phyloP scores from a whole-genome alignment of 2,113 vertebrate genomes.

The Catharus fuscescens region DNA sequence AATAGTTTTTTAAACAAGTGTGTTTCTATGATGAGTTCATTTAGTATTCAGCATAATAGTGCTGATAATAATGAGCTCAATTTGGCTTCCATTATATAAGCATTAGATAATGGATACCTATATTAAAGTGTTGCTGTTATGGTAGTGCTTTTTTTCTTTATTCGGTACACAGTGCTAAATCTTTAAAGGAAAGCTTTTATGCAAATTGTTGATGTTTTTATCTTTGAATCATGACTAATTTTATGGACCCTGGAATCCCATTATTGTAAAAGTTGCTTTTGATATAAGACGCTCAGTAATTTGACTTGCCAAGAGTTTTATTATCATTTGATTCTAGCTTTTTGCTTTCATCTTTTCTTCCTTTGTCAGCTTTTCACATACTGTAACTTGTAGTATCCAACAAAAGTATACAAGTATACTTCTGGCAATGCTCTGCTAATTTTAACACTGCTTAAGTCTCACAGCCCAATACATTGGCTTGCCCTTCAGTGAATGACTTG shows the following conservation, averaged over 20 bases:
- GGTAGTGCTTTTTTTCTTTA: slow-evolving; percentile 60
- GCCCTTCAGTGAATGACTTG: background rate
- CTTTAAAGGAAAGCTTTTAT: slow-evolving; percentile 74
- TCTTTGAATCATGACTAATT: slow-evolving; percentile 59
- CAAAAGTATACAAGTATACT: background rate
- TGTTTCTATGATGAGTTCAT: slow-evolving; percentile 70
- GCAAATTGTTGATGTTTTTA: slow-evolving; percentile 72
- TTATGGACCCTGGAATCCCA: slow-evolving; percentile 58
- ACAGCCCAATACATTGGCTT: background rate
- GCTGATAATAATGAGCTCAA: slow-evolving; percentile 75
- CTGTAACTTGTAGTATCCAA: background rate
- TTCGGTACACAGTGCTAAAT: slow-evolving; percentile 70
- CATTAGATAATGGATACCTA: slow-evolving; percentile 78
- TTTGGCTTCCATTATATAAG: slow-evolving; percentile 76
- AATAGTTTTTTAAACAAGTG: slow-evolving; percentile 70
- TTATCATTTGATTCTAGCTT: slow-evolving; percentile 19
- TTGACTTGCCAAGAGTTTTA: slow-evolving; percentile 50
- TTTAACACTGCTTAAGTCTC: background rate
- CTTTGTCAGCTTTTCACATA: slow-evolving; percentile 32
- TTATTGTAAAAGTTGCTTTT: slow-evolving; percentile 62
- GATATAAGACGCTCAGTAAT: slow-evolving; percentile 28
- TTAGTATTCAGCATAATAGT: slow-evolving; percentile 74
- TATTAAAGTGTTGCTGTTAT: slow-evolving; percentile 69
- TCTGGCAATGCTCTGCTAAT: background rate
- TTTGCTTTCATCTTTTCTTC: slow-evolving; percentile 30